Evolutionary conservation across 2,888 invertebrate species (phyloP), one percentile per base, ranked within the genome.

Genomic region (Metallyticus violacea): DNA sequence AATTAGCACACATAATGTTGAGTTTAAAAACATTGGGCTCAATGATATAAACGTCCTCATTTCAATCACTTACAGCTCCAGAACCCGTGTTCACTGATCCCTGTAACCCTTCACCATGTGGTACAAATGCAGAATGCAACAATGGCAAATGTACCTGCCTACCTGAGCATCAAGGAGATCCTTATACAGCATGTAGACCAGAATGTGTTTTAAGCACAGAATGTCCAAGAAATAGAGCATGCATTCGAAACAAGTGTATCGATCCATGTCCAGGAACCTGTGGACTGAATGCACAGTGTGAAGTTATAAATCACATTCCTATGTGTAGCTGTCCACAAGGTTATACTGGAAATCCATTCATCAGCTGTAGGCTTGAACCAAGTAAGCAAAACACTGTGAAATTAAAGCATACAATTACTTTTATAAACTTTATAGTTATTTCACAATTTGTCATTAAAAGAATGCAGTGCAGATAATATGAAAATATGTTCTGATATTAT

Each of bases 251-350:
- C 90, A 95, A 96, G 91, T 96, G 96, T 90, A 89, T 92, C 3
- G 94, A 96, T 91, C 96, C 96, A 6, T 96, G 96, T 90, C 93
- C 93, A 81, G 95, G 94, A 88, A 95, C 95, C 7, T 97, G 96
- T 91, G 96, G 95, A 28, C 90, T 92, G 85, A 95, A 94, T 90
- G 96, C 96, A 29, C 91, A 94, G 85, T 96, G 96, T 90, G 94
- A 95, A 89, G 95, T 95, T 4, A 94, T 95, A 88, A 95, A 95
- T 89, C 96, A 96, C 89, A 93, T 95, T 26, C 94, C 95, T 26
- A 94, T 95, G 92, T 96, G 96, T 88, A 95, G 94, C 89, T 96
- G 96, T 90, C 88, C 88, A 9, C 85, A 86, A 7, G 88, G 95
- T 86, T 95, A 93, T 90, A 93, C 93, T 82, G 96, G 96, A 87